These are phyloP conservation scores for Zaprionus gabonicus DNA, from an alignment of 1,140 invertebrate species.

Conservation along the genomic window DNA sequence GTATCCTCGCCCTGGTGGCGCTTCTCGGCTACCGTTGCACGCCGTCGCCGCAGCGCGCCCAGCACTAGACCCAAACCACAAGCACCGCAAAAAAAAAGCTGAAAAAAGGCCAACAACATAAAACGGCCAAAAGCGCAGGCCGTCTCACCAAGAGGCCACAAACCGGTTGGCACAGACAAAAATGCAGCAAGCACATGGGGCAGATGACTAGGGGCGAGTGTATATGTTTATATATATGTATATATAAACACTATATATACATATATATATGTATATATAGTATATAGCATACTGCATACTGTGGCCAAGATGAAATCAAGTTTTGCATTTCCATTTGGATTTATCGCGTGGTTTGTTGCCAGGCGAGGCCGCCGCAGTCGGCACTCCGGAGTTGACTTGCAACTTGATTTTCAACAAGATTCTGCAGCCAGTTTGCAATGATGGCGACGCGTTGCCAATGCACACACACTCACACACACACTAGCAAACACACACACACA, in stretches of 20 bases:
- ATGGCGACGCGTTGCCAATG: constrained; percentile 46
- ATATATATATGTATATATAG: background rate
- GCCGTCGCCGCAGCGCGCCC: constrained; percentile 40
- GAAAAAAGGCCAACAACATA: background rate
- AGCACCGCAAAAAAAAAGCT: background rate
- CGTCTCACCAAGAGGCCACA: constrained; percentile 1
- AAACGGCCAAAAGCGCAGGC: constrained; percentile 12
- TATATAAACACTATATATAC: background rate
- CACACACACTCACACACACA: constrained; percentile 21
- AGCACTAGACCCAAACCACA: constrained; percentile 15
- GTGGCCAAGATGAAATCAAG: constrained; percentile 55
- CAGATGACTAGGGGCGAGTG: constrained; percentile 4
- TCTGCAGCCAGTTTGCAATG: constrained; percentile 49
- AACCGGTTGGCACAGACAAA: constrained; percentile 51
- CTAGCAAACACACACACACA: constrained; percentile 21
- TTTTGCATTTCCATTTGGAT: constrained; percentile 82
- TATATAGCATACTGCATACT: background rate
- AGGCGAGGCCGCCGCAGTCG: constrained; percentile 13
- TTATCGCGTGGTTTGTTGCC: constrained; percentile 60
- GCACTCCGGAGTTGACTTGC: constrained; percentile 41
- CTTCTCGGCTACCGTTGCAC: constrained; percentile 75
- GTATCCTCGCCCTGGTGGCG: constrained; percentile 59
- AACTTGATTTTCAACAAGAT: constrained; percentile 71
- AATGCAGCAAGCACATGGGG: constrained; percentile 30
- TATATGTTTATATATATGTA: constrained; percentile 10